A percentile compares a stretch with the other conserved stretches of the same genome.
Evolutionary conservation across 2,113 vertebrate genomes (phyloP).

Genomic region (Dasyprocta punctata): DNA sequence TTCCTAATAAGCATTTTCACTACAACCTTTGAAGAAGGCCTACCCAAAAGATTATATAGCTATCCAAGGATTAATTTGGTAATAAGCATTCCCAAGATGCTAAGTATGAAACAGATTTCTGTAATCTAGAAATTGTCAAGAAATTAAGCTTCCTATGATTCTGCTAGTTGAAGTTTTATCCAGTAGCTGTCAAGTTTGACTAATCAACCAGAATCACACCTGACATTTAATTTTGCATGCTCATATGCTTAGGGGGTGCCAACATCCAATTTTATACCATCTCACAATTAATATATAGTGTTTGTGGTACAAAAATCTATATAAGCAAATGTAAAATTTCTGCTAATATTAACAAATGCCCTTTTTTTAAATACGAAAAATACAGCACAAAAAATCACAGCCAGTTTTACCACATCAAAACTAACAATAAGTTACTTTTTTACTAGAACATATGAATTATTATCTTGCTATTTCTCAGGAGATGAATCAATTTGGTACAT

Average conservation of each 20-base stretch:
- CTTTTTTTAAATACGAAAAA: background rate
- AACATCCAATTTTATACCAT: background rate
- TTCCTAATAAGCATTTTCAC: background rate
- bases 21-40: background rate
- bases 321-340: background rate
- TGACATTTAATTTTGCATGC: background rate
- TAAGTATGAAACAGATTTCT: background rate
- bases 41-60: background rate
- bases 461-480: background rate
- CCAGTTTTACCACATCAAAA: conserved; percentile 6
- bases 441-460: background rate
- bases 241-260: background rate
- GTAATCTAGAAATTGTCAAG: background rate
- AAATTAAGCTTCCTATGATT: background rate
- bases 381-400: background rate
- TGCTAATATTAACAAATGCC: background rate
- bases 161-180: background rate
- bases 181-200: background rate
- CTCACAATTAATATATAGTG: background rate
- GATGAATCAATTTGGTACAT: background rate
- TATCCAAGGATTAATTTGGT: background rate
- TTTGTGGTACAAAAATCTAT: background rate
- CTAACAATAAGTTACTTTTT: background rate
- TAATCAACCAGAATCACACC: background rate
- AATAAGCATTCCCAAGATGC: background rate